Conservation (phyloP, 2,888 invertebrate genomes). For the Dryococelus australis region DNA sequence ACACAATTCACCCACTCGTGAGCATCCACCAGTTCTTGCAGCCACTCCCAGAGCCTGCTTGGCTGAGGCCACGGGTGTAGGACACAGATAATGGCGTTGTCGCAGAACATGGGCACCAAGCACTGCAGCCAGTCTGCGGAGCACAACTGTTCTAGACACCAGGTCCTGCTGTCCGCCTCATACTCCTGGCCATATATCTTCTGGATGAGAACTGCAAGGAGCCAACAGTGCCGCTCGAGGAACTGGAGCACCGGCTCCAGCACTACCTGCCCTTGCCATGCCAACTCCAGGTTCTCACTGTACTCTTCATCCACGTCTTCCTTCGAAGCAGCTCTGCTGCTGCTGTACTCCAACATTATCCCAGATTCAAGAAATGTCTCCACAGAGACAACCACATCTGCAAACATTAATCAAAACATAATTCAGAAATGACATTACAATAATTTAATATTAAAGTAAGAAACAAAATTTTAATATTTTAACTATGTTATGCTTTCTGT, state of each 20-base stretch:
- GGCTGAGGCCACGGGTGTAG: slow-evolving; percentile 65
- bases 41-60: slow-evolving; percentile 62
- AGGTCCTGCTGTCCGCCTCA: slow-evolving; percentile 56
- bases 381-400: slow-evolving; percentile 22
- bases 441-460: not conserved
- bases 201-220: slow-evolving; percentile 72
- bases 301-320: not conserved
- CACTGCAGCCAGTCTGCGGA: slow-evolving; percentile 64
- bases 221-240: slow-evolving; percentile 72
- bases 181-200: slow-evolving; percentile 67
- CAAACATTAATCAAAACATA: not conserved
- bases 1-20: slow-evolving; percentile 59
- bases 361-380: slow-evolving; percentile 30
- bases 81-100: slow-evolving; percentile 67
- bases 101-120: slow-evolving; percentile 64
- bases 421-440: not conserved
- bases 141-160: slow-evolving; percentile 68
- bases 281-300: not conserved
- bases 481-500: too few relatives aligned
- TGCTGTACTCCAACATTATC: slow-evolving; percentile 36
- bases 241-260: slow-evolving; percentile 55
- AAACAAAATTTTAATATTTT: too few relatives aligned
- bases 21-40: slow-evolving; percentile 60
- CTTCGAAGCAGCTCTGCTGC: not conserved
- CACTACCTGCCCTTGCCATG: slow-evolving; percentile 32